Evolutionary conservation across 1,140 invertebrate genomes (phyloP), one percentile per base, ranked within the genome.

Genomic region (Liolophura sinensis): DNA sequence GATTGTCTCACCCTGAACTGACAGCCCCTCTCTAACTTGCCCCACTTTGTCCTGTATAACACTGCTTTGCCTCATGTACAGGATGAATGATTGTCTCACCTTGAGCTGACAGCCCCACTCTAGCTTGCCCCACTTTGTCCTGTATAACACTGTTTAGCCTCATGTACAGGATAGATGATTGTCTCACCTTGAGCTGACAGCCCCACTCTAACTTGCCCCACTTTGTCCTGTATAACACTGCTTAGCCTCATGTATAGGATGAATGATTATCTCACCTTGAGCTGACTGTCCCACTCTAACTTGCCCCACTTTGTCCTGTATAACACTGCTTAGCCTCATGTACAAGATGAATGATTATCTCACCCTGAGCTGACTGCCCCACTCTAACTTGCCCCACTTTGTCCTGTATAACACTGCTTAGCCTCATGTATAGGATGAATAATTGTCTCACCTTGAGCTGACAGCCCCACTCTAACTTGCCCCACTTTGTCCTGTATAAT

Each of bases 71-170:
- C 14, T 5, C 56, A 60, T 5, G 15, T 18, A 20, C 18, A 49
- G 12, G 3, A 18, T 14, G 4, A 62, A 9, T 47, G 24, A 16
- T 20, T 18, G 3, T 31, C 65, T 68, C 63, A 78, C 78, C 76
- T 70, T 73, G 65, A 55, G 63, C 51, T 24, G 60, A 72, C 51
- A 77, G 75, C 11, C 78, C 78, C 9, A 81, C 65, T 58, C 76
- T 67, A 40, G 67, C 70, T 22, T 56, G 48, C 6, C 74, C 77
- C 46, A 52, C 25, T 18, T 54, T 60, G 58, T 78, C 75, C 20
- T 69, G 49, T 12, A 81, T 65, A 27, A 27, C 31, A 55, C 67
- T 74, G 22, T 62, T 60, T 15, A 78, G 6, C n/a, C 18, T 3
- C n/a, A 48, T 40, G 18, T 12, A 40, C 16, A 20, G 25, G 40